phyloP scores from a whole-genome alignment of 2,113 vertebrate genomes.

The Microtus oregoni region DNA sequence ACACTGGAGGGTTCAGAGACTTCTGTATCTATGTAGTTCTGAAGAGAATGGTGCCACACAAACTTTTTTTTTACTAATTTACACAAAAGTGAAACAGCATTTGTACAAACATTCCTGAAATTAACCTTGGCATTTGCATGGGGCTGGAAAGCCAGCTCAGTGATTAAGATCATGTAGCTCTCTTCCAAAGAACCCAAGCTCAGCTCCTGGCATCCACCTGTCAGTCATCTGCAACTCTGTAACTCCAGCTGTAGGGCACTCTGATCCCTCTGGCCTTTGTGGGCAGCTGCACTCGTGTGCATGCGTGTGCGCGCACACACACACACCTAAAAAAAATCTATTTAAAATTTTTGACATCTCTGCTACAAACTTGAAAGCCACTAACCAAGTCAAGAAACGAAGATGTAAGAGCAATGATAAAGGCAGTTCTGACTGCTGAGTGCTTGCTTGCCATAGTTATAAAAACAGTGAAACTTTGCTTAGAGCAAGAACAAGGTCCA shows the following conservation, averaged over 20 bases:
- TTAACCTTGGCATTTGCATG: slow-evolving; percentile 22
- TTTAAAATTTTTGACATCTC: not conserved
- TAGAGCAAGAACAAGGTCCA: slow-evolving; percentile 58
- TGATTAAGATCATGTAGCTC: not conserved
- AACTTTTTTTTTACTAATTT: slow-evolving; percentile 46
- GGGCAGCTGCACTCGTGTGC: not conserved
- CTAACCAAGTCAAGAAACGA: slow-evolving; percentile 61
- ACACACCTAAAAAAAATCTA: not conserved
- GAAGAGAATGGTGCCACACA: not conserved
- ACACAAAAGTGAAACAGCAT: slow-evolving; percentile 37
- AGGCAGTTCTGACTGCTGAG: slow-evolving; percentile 49
- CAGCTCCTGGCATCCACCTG: not conserved
- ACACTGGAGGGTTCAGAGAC: slow-evolving; percentile 20
- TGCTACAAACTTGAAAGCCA: slow-evolving; percentile 60
- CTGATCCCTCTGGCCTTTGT: not conserved
- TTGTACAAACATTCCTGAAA: slow-evolving; percentile 57
- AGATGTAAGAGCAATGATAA: slow-evolving; percentile 57
- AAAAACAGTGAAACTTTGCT: slow-evolving; percentile 49
- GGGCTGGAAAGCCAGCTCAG: not conserved
- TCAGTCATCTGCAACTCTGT: not conserved
- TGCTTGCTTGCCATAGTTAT: slow-evolving; percentile 34
- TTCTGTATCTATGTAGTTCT: slow-evolving; percentile 35
- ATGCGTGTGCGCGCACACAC: not conserved
- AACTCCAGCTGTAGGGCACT: not conserved
- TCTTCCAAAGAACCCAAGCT: not conserved